phyloP scores from a whole-genome alignment of 2,888 invertebrate species.

The Yponomeuta evonymella region DNA sequence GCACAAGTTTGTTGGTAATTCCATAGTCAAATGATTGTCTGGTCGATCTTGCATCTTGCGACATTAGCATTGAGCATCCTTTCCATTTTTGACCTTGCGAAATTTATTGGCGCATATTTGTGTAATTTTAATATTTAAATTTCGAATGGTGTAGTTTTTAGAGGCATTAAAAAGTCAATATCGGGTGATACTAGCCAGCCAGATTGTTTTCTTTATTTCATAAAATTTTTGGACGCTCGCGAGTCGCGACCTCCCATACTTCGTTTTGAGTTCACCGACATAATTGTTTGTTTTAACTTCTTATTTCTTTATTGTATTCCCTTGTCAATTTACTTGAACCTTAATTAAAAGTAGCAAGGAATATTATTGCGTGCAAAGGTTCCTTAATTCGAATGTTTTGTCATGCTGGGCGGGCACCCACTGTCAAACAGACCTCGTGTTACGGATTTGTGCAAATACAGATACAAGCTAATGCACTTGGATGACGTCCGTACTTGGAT shows the following conservation, averaged over 20 bases:
- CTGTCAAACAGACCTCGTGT: constrained; percentile 34
- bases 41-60: not conserved
- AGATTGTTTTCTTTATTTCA: not conserved
- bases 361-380: not conserved
- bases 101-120: not conserved
- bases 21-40: not conserved
- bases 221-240: not conserved
- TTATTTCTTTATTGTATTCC: not conserved
- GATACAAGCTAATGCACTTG: constrained; percentile 37
- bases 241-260: constrained; percentile 9
- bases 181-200: not conserved
- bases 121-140: not conserved
- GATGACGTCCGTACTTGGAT: constrained; percentile 16
- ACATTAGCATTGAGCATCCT: not conserved
- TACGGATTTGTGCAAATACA: constrained; percentile 27
- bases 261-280: not conserved
- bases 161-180: not conserved
- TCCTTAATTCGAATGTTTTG: constrained; percentile 20
- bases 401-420: constrained; percentile 20
- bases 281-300: not conserved
- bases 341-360: constrained; percentile 14
- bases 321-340: constrained; percentile 15
- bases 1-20: not conserved
- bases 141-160: not conserved
- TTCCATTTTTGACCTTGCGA: not conserved